Evolutionary conservation across 2,888 invertebrate genomes (phyloP).

Genomic region (Mallateleia sp.): DNA sequence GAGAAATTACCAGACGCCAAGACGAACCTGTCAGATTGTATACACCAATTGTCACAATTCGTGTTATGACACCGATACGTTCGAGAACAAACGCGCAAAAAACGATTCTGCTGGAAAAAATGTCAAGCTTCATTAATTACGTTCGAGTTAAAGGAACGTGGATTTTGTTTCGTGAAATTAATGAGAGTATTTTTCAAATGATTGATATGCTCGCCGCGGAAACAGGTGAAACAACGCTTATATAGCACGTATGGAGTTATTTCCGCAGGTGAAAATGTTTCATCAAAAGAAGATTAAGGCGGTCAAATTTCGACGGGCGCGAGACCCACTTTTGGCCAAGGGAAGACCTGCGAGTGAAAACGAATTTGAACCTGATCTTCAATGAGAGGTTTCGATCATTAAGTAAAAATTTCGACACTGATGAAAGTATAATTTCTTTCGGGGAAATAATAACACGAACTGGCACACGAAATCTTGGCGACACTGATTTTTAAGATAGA

Average conservation of each 20-base stretch:
- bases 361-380: conserved; percentile 60
- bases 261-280: conserved; percentile 48
- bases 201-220: conserved; percentile 12
- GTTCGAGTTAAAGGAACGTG: not conserved
- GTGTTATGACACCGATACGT: conserved; percentile 45
- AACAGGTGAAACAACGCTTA: conserved; percentile 33
- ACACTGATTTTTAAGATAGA: not conserved
- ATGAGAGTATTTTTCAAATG: conserved; percentile 13
- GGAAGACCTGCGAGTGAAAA: conserved; percentile 58
- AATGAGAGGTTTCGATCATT: conserved; percentile 52
- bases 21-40: no score
- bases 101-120: not conserved
- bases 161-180: conserved; percentile 5
- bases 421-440: conserved; percentile 37
- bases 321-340: conserved; percentile 75
- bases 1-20: no score
- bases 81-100: not conserved
- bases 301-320: conserved; percentile 57
- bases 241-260: conserved; percentile 30
- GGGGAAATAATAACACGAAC: not conserved
- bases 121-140: not conserved
- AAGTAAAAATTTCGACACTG: conserved; percentile 36
- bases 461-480: not conserved
- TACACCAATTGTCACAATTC: conserved; percentile 59
- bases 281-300: conserved; percentile 44